phyloP scores from a whole-genome alignment of 2,888 invertebrate species.

The Odontocerum albicorne region DNA sequence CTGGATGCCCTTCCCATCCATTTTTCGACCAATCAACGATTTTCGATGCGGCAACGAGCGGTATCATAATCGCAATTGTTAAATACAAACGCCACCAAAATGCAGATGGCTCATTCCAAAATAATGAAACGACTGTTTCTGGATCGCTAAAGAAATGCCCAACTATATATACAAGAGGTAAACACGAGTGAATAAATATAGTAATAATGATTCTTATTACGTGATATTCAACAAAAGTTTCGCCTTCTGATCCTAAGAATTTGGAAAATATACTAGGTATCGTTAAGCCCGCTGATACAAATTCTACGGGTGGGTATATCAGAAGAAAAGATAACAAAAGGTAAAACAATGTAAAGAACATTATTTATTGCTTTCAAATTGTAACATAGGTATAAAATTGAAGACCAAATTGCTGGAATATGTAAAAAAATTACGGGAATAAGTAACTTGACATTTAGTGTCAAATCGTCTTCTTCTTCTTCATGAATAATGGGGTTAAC shows the following conservation, averaged over 20 bases:
- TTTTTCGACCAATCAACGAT: constrained; percentile 69
- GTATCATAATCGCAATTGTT: constrained; percentile 52
- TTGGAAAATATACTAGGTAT: constrained; percentile 72
- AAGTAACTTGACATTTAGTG: too few species aligned
- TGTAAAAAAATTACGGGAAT: too few species aligned
- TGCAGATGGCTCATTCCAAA: constrained; percentile 42
- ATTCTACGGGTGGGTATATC: constrained; percentile 83
- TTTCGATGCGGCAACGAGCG: constrained; percentile 54
- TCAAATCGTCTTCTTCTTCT: too few species aligned
- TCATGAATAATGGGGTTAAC: too few species aligned
- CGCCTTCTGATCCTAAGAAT: constrained; percentile 75
- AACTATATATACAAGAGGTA: constrained; percentile 72
- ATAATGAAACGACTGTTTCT: constrained; percentile 41
- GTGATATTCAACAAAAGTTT: constrained; percentile 79
- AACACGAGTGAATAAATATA: constrained; percentile 70
- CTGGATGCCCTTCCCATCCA: constrained; percentile 74
- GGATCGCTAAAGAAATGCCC: constrained; percentile 50
- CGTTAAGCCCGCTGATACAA: constrained; percentile 82
- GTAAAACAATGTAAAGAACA: constrained; percentile 68
- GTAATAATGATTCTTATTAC: constrained; percentile 75
- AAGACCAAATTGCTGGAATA: too few species aligned
- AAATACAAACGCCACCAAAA: constrained; percentile 48
- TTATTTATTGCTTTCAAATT: constrained; percentile 9
- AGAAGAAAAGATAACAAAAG: constrained; percentile 71
- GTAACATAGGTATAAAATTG: too few species aligned